Base-by-base conservation (phyloP, 1,140 invertebrate species). In the Heliconius hermathena region DNA sequence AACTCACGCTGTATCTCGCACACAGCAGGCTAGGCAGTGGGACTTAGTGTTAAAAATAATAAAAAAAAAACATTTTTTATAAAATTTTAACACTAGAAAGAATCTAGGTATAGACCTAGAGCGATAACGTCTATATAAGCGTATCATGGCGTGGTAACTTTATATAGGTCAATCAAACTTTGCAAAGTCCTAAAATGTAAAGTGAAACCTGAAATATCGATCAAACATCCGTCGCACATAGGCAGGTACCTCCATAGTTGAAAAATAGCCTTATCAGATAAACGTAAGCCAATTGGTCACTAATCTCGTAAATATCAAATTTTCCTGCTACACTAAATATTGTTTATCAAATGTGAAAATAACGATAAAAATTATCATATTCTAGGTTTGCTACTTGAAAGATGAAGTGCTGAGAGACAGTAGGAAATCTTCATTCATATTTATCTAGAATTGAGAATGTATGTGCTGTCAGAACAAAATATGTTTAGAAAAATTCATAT, bases 221-320 rank as follows among this genome's bases (percentile, higher is more conserved):
- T 88, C 84, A 88, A 88, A 86, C 84, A 81, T 85, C 80, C 82
- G 72, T 72, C 82, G 83, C 74, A 72, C 83, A 81, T 70, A 9
- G 8, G 8, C 8, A 9, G 6, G n/a, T 22, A 76, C 66, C 41
- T 46, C 16, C 41, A 70, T 76, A 60, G 66, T 83, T 83, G 79
- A 80, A 83, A 78, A 82, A 83, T 60, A 74, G 72, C 72, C 79
- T 89, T 91, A 91, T 91, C 90, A 80, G 88, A 91, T 90, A 90
- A 88, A 83, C 54, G 74, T 87, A 81, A 86, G 83, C 84, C 84
- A 83, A 89, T 88, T 88, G 84, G 76, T 81, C 83, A 85, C 79
- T 85, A 88, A 81, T 81, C 75, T 81, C 79, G 54, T 22, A 76
- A 77, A 81, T 77, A 77, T 77, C 71, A 76, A 29, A 72, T 26